A percentile compares a stretch with the other conserved stretches of the same genome.
These are phyloP conservation scores for Hemibagrus wyckioides DNA, from an alignment of 2,113 vertebrate genomes.

Conservation along the genomic window DNA sequence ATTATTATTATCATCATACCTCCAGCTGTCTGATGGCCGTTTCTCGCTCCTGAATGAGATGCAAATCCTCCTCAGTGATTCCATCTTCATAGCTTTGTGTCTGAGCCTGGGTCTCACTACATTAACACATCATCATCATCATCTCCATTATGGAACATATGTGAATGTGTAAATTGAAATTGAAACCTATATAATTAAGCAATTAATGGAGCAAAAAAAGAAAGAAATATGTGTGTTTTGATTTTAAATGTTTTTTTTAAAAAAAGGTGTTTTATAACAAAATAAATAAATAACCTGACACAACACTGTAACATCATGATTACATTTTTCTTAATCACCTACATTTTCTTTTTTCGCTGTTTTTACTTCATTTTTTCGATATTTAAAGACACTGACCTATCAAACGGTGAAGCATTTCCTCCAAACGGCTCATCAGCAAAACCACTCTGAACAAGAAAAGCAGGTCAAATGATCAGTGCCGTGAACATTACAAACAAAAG, in stretches of 20 bases:
- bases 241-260: no score
- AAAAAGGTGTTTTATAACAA: no score
- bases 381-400: conserved; percentile 68
- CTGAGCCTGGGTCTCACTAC: conserved; percentile 75
- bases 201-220: no score
- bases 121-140: background rate
- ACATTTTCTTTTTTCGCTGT: no score
- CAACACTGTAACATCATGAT: no score
- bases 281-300: no score
- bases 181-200: no score
- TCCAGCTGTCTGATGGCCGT: conserved; percentile 88
- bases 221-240: no score
- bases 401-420: conserved; percentile 75
- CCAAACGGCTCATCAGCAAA: conserved; percentile 82
- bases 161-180: background rate
- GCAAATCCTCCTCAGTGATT: conserved; percentile 91
- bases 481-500: background rate
- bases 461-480: background rate
- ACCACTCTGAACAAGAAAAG: conserved; percentile 70
- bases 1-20: conserved; percentile 65
- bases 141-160: background rate
- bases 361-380: background rate
- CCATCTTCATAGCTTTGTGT: conserved; percentile 82
- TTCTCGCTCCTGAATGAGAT: conserved; percentile 91
- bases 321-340: no score